phyloP scores from a whole-genome alignment of 2,797 vertebrate genomes.

The Labroides dimidiatus region DNA sequence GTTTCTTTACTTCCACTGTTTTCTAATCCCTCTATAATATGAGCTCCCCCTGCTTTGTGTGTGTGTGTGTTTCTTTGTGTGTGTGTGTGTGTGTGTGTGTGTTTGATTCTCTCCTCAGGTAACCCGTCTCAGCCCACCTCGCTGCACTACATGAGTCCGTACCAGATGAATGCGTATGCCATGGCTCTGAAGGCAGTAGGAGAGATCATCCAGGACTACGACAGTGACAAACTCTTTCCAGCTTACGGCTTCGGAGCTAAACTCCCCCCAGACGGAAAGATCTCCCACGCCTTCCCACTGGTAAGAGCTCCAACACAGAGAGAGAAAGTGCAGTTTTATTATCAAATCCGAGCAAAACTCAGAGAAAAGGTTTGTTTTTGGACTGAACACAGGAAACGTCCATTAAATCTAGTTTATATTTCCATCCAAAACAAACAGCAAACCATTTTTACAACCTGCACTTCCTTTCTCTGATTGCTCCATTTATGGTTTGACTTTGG shows the following conservation, averaged over 20 bases:
- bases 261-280: constrained; percentile 91
- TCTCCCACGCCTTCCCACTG: constrained; percentile 94
- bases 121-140: constrained; percentile 92
- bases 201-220: constrained; percentile 95
- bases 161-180: constrained; percentile 93
- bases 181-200: constrained; percentile 94
- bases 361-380: no score
- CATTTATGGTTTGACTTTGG: constrained; percentile 12
- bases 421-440: neutral
- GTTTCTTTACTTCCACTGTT: neutral
- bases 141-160: constrained; percentile 92
- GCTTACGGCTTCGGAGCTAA: constrained; percentile 94
- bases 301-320: constrained; percentile 68
- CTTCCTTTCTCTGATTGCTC: constrained; percentile 7
- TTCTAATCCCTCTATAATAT: neutral
- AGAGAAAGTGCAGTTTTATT: neutral
- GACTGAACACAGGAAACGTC: neutral
- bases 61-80: neutral
- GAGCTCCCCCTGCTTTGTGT: neutral
- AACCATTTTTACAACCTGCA: constrained; percentile 5
- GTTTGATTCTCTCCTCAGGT: constrained; percentile 72
- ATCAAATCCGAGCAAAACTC: neutral
- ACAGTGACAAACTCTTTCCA: constrained; percentile 94
- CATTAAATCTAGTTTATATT: neutral
- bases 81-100: no score